Evolutionary conservation across 2,797 vertebrate genomes (phyloP), one percentile per base, ranked within the genome.

Genomic region (Nannoperca australis): DNA sequence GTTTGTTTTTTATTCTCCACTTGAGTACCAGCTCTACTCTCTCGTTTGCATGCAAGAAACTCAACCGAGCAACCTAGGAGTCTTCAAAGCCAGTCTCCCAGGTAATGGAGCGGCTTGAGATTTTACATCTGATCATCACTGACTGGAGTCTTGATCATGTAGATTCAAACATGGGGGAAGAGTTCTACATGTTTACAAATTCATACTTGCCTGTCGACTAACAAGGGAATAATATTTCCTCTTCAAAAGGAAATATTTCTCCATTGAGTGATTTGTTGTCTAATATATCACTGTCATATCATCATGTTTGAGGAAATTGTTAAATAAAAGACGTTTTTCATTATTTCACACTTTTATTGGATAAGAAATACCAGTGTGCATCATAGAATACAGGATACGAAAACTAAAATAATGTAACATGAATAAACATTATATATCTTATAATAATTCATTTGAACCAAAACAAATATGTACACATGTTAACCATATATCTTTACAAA

Each of bases 11-110:
- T 79, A 79, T 87, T 90, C 91, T 90, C 76, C 73, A 73, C 74
- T 73, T 73, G 67, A 81, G 80, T 53, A 81, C 64, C 64, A 64
- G 64, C 80, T 78, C 78, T 12, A 12, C 73, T 79, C 73, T 66
- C 83, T 91, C 76, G 91, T 93, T 91, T 91, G 78, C 81, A 92
- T 93, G 85, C 88, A 89, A 61, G 84, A 83, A 89, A 84, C 70
- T 89, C 85, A 53, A 76, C 67, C 0, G 34, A 70, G 81, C 74
- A 89, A 87, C 89, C 91, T 77, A 84, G 70, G 82, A 88, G 78
- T 87, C 88, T 94, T 91, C 92, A 93, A 94, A 93, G 92, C 66
- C 69, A 40, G 85, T 89, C 89, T 93, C 88, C 65, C 88, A 91
- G 90, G 88, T 93, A 89, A 91, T 85, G 85, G 79, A 87, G 88